Percentiles rank a stretch among this genome's conserved stretches.
Evolutionary conservation across 2,113 vertebrate genomes (phyloP).

Genomic region (Xyliphius kryptos): DNA sequence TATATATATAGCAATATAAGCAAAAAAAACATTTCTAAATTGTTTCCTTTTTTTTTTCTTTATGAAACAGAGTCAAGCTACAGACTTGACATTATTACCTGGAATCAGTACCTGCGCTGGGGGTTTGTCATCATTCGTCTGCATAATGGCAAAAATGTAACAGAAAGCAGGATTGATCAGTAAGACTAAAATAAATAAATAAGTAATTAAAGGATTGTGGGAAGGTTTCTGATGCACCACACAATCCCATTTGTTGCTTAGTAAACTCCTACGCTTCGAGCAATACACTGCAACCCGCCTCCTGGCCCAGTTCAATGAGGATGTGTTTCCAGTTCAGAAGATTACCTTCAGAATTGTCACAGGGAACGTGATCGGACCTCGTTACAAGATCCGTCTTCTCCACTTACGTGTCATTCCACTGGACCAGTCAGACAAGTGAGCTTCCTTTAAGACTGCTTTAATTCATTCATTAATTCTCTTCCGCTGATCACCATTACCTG

Average conservation of each 20-base stretch:
- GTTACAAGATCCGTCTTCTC: constrained; percentile 81
- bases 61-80: constrained; percentile 75
- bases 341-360: constrained; percentile 80
- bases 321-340: constrained; percentile 69
- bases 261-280: constrained; percentile 74
- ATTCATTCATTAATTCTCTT: no score
- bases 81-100: constrained; percentile 80
- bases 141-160: constrained; percentile 63
- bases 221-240: neutral
- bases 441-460: no score
- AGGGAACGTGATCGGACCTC: constrained; percentile 72
- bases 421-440: constrained; percentile 72
- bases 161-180: constrained; percentile 74
- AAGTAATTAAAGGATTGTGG: neutral
- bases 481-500: neutral
- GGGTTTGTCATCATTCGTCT: constrained; percentile 75
- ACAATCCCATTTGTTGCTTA: constrained; percentile 36
- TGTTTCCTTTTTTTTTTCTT: constrained; percentile 22
- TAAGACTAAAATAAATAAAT: constrained; percentile 54
- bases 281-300: constrained; percentile 77
- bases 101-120: constrained; percentile 82
- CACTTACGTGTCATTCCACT: constrained; percentile 72
- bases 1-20: no score
- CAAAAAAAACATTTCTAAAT: neutral
- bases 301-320: constrained; percentile 79